These are phyloP conservation scores for Dendroctonus valens DNA, from an alignment of 1,140 invertebrate species.

Conservation along the genomic window DNA sequence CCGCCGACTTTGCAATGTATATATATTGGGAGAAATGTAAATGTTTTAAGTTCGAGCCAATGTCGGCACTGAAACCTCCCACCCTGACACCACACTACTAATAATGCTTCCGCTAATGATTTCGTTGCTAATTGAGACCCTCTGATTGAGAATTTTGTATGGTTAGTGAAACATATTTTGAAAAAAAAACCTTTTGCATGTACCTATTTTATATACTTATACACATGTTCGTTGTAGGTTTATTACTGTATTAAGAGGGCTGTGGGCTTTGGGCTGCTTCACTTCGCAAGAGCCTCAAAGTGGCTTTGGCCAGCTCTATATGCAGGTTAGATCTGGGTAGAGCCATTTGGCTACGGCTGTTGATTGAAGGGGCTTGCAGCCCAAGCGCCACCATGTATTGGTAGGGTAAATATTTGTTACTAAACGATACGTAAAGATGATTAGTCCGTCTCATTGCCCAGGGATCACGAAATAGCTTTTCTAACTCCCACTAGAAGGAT, in stretches of 20 bases:
- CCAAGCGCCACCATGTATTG: no score
- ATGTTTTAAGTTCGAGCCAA: no score
- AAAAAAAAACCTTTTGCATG: conserved; percentile 19
- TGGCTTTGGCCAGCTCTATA: conserved; percentile 1
- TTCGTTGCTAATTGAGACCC: conserved; percentile 15
- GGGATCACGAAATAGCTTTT: conserved; percentile 23
- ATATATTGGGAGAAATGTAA: no score
- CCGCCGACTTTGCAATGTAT: background rate
- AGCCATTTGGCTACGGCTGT: background rate
- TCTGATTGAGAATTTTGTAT: conserved; percentile 31
- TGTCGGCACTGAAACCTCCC: no score
- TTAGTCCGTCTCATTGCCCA: conserved; percentile 33
- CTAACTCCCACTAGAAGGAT: conserved; percentile 19
- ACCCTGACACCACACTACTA: no score
- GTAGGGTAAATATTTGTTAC: background rate
- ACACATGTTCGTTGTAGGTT: conserved; percentile 14
- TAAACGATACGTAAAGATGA: conserved; percentile 13
- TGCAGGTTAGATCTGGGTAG: conserved; percentile 18
- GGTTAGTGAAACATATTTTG: conserved; percentile 8
- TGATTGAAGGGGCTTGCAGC: background rate
- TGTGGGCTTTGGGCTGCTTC: background rate
- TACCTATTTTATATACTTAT: conserved; percentile 31
- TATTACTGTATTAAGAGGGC: background rate
- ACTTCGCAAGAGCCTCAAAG: background rate
- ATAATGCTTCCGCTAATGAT: background rate